Base-by-base conservation (phyloP, 1,140 invertebrate species). In the Drosophila auraria region DNA sequence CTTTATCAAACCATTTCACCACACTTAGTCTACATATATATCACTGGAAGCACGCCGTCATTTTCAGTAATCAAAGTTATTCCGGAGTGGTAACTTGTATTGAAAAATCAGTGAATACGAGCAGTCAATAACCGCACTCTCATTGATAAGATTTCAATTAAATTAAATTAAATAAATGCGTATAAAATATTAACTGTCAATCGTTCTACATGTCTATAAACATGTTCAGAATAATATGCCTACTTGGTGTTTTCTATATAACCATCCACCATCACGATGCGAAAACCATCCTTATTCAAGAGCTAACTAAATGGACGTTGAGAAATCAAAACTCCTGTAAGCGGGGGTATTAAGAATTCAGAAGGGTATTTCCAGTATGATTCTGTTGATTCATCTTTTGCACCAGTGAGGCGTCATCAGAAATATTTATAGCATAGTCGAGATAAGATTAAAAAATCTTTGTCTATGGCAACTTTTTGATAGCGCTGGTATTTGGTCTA, bases 301-400 rank as follows among this genome's bases (percentile, higher is more conserved):
- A 91, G 49, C 54, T 92, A 30, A 78, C 84, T 50, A 93, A 89
- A 9, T 94, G 94, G 94, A 92, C 80, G 8, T 64, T 87, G 40
- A 54, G 70, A 33, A 94, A 93, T 78, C 68, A 73, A 56, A 93
- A 93, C 78, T 91, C 89, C 65, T 91, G 94, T 94, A 83, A 94
- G 94, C 93, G 30, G 6, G 12, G 50, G 5, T n/a, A 14, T n/a
- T 14, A 36, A 38, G 6, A 20, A 2, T 33, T 17, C 1, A 8
- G 14, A 36, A 14, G n/a, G 51, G 17, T 12, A 14, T 30, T 51
- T 54, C 6, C 30, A 54, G 17, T 20, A 20, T 36, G 27, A 38
- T 12, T 53, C 6, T 33, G 11, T 36, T 54, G 27, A 36, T 63
- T 25, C 47, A 69, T 51, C 51, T 61, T 47, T 23, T 33, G 11